Evolutionary conservation across 2,113 vertebrate genomes (phyloP), one percentile per base, ranked within the genome.

Genomic region (Marmota flaviventris): DNA sequence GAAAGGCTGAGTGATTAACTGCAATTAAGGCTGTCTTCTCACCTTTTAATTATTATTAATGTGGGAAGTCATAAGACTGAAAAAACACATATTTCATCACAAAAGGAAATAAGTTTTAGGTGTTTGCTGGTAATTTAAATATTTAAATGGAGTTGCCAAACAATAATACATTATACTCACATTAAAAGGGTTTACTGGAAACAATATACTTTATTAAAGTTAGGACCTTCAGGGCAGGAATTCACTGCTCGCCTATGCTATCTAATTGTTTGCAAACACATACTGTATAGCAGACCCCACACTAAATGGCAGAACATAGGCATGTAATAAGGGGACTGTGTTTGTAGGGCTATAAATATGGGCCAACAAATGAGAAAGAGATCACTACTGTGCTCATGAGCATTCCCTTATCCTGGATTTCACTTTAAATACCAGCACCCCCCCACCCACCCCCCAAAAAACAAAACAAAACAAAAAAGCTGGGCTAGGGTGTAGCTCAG

Each of bases 41-140:
- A 75, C 12, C 9, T 94, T 96, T 97, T 96, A 97, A 98, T 97
- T 98, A 92, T 94, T 88, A 98, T 97, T 97, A 97, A 98, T 96
- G 89, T 63, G 56, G 53, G 97, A 76, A 92, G 94, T 24, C 95
- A 29, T 48, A 96, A 97, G 93, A 95, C 89, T 34, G 82, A 93
- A 97, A 98, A 95, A 84, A 72, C 65, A 32, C 29, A 32, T 69
- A 63, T 97, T 97, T 98, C 94, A 97, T 67, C 61, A 95, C 32
- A 67, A 84, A 70, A 91, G 85, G 85, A 91, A 85, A 67, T 97
- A 75, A 95, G 73, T 93, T 97, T 95, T 95, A 97, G 95, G 94
- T 94, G 75, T 89, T 83, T 98, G 91, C 85, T 95, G 95, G 96
- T 88, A 69, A 96, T 83, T 94, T 93, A 97, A 96, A 69, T 94